phyloP scores from a whole-genome alignment of 2,113 vertebrate species.

The Bettongia penicillata region DNA sequence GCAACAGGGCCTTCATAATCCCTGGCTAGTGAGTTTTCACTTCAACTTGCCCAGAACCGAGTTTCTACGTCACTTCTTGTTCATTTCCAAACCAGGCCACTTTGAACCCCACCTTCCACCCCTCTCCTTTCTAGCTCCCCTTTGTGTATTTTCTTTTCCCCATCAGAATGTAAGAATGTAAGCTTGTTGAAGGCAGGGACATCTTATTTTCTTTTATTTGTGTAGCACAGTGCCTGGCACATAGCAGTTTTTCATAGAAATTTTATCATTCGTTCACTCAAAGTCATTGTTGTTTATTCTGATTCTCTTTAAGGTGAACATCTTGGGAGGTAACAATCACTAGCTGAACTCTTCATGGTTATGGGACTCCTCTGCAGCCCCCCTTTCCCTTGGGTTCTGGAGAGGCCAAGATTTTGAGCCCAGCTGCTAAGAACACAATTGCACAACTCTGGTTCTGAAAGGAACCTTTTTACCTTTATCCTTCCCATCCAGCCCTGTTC shows the following conservation, averaged over 20 bases:
- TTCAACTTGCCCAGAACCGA: neutral
- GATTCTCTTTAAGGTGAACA: neutral
- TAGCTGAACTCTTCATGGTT: neutral
- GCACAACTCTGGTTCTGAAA: neutral
- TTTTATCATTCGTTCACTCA: neutral
- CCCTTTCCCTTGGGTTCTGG: neutral
- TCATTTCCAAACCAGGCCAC: neutral
- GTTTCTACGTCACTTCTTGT: neutral
- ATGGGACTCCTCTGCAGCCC: neutral
- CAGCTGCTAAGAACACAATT: neutral
- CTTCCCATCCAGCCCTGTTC: neutral
- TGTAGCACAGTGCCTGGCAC: neutral
- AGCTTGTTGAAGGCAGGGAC: neutral
- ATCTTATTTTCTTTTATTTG: neutral
- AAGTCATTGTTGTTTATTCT: neutral
- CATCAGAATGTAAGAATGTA: neutral
- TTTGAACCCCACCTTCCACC: neutral
- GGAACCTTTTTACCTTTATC: neutral
- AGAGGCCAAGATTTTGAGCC: neutral
- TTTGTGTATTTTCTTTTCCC: neutral
- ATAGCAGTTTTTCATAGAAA: neutral
- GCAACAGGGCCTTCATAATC: neutral
- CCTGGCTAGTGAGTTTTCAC: neutral
- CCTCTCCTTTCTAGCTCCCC: neutral
- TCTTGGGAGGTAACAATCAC: neutral